Base-by-base conservation (phyloP, 2,888 invertebrate genomes). In the Omphaloscelis lunosa region DNA sequence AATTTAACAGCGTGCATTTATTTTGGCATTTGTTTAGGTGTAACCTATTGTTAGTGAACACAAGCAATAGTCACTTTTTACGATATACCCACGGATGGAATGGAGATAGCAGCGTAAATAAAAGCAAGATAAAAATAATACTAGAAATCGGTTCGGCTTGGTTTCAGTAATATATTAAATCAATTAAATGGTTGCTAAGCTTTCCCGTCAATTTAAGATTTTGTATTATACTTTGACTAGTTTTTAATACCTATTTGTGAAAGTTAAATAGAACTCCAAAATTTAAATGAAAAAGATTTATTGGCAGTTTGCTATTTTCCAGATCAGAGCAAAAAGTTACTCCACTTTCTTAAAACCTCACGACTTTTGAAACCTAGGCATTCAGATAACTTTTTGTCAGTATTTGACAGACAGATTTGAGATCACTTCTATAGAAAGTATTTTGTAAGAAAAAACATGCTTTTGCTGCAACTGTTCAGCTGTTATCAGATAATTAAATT, bases 271-370 rank as follows among this genome's bases (percentile, higher is more conserved):
- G 27, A 70, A n/a, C 12, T 72, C 12, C 12, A 59, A 66, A 75
- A 66, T 61, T 23, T 2, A 23, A 17, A 58, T 59, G 69, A 59
- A 70, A 61, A 72, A 67, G 0, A 67, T 72, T 34, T 58, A 45
- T n/a, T 74, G 41, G 12, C 15, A 27, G n/a, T 58, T 73, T 70
- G 6, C 77, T 63, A 69, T 75, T 66, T 62, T 62, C 20, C 29
- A 63, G 59, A 56, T 53, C 34, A 8, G 0, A 41, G 61, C 53
- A 77, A 83, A 74, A 83, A 80, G 5, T 75, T 69, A 71, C 62
- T 74, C 62, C 2, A 77, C 72, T 83, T 77, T 83, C 80, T 27
- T 77, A 41, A 67, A 68, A 53, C 34, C 45, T 83, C 83, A 85
- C 80, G 78, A 80, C 51, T 12, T 71, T 74, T 72, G 3, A 80